Evolutionary conservation across 1,140 invertebrate species (phyloP), one percentile per base, ranked within the genome.

Genomic region (Drosophila pandora): DNA sequence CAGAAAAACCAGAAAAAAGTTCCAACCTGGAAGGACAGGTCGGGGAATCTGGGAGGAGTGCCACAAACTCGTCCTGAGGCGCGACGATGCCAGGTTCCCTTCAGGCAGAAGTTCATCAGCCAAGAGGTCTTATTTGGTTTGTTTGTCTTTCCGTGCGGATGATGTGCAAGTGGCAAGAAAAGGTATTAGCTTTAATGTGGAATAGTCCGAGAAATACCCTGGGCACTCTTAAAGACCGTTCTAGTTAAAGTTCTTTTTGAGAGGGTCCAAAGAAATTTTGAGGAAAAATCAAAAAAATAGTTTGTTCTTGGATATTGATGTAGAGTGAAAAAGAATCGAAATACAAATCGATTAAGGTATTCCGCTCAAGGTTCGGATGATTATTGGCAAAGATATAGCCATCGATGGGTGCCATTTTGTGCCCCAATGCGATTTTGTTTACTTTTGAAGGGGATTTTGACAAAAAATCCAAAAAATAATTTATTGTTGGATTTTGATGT

Each of bases 1-100:
- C 34, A 37, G 34, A 37, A 37, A 37, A 21, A 7, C 41, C 41
- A 43, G 13, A 17, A 43, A 43, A 62, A 57, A 41, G 65, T 60
- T 58, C 47, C 52, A 37, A 59, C 47, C n/a, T 45, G 17, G 32
- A 32, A 63, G 34, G 63, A 67, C 59, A 39, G 37, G 37, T 28
- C 39, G 39, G 3, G 13, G 34, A n/a, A 12, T 6, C 25, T 28
- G 0, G 25, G 25, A 28, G 25, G 25, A 28, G 25, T 28, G 25
- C 5, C 25, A 28, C 25, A 28, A 28, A 28, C 7, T 43, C 13
- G 41, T 43, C 41, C 41, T 21, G 13, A 37, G 12, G 34, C 34
- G 34, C 10, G 9, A 12, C 34, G 10, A 10, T 34, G 41, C 17
- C n/a, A 43, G 13, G 41, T 6, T 12, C 41, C 13, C 41, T n/a